Conservation (phyloP, 2,797 vertebrate species). For the Rhynchonycteris naso region DNA sequence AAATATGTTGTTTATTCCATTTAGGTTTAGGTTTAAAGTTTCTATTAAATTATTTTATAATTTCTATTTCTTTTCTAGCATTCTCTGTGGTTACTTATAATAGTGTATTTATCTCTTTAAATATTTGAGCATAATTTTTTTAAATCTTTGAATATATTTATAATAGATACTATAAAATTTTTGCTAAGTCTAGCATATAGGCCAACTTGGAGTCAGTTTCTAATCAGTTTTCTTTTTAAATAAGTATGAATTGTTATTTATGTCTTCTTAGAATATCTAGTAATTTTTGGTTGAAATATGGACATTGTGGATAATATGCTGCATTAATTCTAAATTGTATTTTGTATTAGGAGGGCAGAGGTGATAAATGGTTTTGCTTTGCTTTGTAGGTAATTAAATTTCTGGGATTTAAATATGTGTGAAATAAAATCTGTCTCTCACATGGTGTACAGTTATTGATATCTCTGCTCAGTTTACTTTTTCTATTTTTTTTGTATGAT, state of each 20-base stretch:
- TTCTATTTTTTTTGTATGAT: background rate
- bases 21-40: background rate
- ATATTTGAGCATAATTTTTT: conserved; percentile 2
- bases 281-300: background rate
- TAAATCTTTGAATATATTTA: background rate
- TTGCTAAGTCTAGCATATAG: background rate
- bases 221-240: background rate
- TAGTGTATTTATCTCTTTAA: background rate
- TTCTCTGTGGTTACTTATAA: background rate
- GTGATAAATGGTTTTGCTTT: background rate
- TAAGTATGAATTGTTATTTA: background rate
- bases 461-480: background rate
- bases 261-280: background rate
- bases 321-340: background rate
- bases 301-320: background rate
- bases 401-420: background rate
- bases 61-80: background rate
- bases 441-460: background rate
- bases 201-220: background rate
- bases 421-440: background rate
- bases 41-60: background rate
- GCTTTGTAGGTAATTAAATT: background rate
- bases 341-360: background rate
- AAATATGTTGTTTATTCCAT: background rate
- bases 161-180: background rate